phyloP scores from a whole-genome alignment of 2,888 invertebrate genomes.

The Apocheima hispidaria region DNA sequence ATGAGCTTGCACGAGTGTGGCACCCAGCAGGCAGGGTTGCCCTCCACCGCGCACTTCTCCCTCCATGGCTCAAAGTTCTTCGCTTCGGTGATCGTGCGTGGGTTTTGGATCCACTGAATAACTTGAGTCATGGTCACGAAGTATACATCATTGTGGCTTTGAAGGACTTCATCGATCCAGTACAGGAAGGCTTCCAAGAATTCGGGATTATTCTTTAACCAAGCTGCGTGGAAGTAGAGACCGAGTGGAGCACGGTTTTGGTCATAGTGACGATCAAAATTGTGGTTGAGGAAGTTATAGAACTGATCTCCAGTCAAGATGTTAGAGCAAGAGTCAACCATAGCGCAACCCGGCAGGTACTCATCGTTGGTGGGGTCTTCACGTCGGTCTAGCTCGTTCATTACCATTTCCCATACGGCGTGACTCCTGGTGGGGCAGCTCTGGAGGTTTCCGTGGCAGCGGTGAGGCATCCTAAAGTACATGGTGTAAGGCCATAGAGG shows the following conservation, averaged over 20 bases:
- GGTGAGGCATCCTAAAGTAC: slow-evolving; percentile 98
- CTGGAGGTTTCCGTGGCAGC: slow-evolving; percentile 96
- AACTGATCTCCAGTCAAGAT: slow-evolving; percentile 96
- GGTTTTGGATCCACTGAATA: slow-evolving; percentile 98
- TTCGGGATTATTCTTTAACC: slow-evolving; percentile 97
- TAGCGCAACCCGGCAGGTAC: slow-evolving; percentile 95
- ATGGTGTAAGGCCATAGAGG: slow-evolving; percentile 99
- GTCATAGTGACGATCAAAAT: slow-evolving; percentile 96
- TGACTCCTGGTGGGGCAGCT: slow-evolving; percentile 96
- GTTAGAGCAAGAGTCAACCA: slow-evolving; percentile 98
- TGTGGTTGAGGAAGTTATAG: slow-evolving; percentile 97
- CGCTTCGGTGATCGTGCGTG: slow-evolving; percentile 92
- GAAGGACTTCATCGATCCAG: slow-evolving; percentile 96
- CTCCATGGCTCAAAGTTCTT: slow-evolving; percentile 98
- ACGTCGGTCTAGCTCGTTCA: slow-evolving; percentile 96
- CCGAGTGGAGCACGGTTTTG: slow-evolving; percentile 96
- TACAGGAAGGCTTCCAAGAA: slow-evolving; percentile 96
- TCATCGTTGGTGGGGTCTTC: slow-evolving; percentile 96
- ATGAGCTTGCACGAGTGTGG: slow-evolving; percentile 96
- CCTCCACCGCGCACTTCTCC: slow-evolving; percentile 96
- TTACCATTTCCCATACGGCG: slow-evolving; percentile 98
- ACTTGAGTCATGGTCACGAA: slow-evolving; percentile 98
- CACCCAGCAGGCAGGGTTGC: slow-evolving; percentile 93
- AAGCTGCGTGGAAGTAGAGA: slow-evolving; percentile 97
- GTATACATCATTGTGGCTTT: slow-evolving; percentile 95